Base-by-base conservation (phyloP, 2,888 invertebrate species). In the Phasia obesa region DNA sequence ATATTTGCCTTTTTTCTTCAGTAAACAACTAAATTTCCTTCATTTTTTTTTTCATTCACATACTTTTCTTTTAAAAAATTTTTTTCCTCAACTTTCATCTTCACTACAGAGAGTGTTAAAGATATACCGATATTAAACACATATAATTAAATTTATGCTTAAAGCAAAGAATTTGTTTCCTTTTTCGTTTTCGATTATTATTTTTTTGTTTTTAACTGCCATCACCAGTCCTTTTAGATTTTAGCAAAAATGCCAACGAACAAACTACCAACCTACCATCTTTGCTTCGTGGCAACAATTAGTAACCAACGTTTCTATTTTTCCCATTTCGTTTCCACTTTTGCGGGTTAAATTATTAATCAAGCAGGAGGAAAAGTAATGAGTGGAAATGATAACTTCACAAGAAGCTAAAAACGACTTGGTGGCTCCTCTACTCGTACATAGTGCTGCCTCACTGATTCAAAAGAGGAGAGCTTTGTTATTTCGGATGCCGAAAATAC, bases 311-410 rank as follows among this genome's bases (percentile, higher is more conserved):
- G 31, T 21, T 73, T 15, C n/a, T 42, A 19, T 35, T 62, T 62
- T n/a, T 79, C 49, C 42, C 59, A 44, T 73, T 65, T 76, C 49
- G 42, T 51, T 67, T 67, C 35, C 42, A 64, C 38, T 71, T 83
- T 82, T 74, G 70, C 84, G 80, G 82, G 84, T 85, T 86, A 85
- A 86, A 86, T 85, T 85, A 86, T 86, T 86, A 85, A 86, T 85
- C 79, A 83, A 83, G 62, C 79, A 74, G 47, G 74, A 38, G 15
- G 17, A 53, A 73, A 31, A 19, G 6, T 19, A 27, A 42, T 27
- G 15, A 9, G 13, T 19, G 21, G 15, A 23, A 27, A 27, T 27
- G 15, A 11, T 4, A 49, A 19, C 13, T 23, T 42, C 19, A 7
- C 51, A 4, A 17, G 5, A 11, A 17, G 5, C 7, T 13, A 25